Evolutionary conservation across 2,888 invertebrate species (phyloP).

Genomic region (Nemotelus nigrinus): DNA sequence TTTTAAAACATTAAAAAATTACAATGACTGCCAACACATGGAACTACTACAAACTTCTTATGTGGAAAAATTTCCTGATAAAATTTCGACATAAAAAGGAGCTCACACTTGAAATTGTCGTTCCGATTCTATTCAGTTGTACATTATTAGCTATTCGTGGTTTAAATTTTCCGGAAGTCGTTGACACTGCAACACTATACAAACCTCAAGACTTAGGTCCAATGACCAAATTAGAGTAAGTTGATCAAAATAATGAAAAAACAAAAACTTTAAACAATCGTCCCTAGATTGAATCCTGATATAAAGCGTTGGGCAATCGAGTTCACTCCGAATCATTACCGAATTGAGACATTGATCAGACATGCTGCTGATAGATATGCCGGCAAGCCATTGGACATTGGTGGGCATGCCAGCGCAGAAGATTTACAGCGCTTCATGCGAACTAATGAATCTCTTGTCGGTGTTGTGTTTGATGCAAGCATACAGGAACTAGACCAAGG

Average conservation of each 20-base stretch:
- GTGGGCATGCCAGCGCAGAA: not conserved
- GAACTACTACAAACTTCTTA: slow-evolving; percentile 74
- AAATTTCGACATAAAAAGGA: slow-evolving; percentile 78
- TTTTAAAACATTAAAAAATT: not conserved
- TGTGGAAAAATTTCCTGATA: slow-evolving; percentile 86
- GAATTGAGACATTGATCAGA: slow-evolving; percentile 42
- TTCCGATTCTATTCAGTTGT: slow-evolving; percentile 66
- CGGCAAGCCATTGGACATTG: not conserved
- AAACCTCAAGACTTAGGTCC: not conserved
- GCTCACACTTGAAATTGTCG: slow-evolving; percentile 73
- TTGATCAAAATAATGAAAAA: too few relatives aligned
- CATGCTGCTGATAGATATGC: slow-evolving; percentile 19
- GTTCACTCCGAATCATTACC: slow-evolving; percentile 48
- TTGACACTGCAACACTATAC: slow-evolving; percentile 55
- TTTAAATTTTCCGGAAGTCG: slow-evolving; percentile 59
- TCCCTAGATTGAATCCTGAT: not conserved
- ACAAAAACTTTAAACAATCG: not conserved
- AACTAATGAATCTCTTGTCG: slow-evolving; percentile 62
- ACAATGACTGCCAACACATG: slow-evolving; percentile 56
- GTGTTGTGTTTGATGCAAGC: slow-evolving; percentile 70
- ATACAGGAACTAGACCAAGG: slow-evolving; percentile 58
- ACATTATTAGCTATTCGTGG: slow-evolving; percentile 59
- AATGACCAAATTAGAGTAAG: not conserved
- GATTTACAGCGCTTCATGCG: slow-evolving; percentile 27
- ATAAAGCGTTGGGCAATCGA: slow-evolving; percentile 35